Evolutionary conservation across 2,797 vertebrate genomes (phyloP).

Genomic region (Sebastes goodei): DNA sequence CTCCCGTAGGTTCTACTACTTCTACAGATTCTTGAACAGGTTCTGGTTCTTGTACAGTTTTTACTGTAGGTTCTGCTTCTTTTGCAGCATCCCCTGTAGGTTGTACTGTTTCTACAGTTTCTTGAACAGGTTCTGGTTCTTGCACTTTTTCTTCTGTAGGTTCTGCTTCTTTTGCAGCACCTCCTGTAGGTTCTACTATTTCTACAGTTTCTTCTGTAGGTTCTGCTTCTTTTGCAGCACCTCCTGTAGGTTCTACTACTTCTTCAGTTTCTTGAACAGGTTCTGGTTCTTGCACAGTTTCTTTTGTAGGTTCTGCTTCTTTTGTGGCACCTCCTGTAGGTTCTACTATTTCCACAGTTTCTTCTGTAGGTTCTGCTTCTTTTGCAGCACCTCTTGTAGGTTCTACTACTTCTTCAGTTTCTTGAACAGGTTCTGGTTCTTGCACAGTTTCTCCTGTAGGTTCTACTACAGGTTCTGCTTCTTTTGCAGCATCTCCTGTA

Average conservation of each 20-base stretch:
- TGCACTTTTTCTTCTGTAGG: neutral
- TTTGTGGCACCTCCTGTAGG: neutral
- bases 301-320: neutral
- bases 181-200: neutral
- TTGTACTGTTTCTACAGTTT: neutral
- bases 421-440: neutral
- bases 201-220: neutral
- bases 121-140: neutral
- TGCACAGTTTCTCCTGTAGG: neutral
- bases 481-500: neutral
- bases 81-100: neutral
- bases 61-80: neutral
- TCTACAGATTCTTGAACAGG: neutral
- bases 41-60: neutral
- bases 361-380: neutral
- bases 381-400: neutral
- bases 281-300: neutral
- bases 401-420: neutral
- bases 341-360: neutral
- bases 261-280: neutral
- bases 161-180: neutral
- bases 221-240: neutral
- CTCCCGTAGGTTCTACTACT: neutral
- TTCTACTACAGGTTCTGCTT: neutral
- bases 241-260: neutral